Base-by-base conservation (phyloP, 2,888 invertebrate species). In the Coecobrya sp. region DNA sequence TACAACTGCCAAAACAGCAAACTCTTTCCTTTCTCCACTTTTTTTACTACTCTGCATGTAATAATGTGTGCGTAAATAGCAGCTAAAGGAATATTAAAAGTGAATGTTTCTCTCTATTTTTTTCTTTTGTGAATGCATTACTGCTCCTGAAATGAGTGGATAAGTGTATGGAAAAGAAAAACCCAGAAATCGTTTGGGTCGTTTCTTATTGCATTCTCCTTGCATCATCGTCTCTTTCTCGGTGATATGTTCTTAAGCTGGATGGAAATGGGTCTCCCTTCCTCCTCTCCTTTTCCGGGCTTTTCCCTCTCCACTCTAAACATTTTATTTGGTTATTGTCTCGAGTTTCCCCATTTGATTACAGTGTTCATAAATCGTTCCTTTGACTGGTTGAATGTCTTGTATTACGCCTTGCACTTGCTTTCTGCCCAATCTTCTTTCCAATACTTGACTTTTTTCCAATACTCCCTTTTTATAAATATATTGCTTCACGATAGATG, bases 1-100 rank as follows among this genome's bases (percentile, higher is more conserved):
- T 89, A 89, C 88, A 91, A 91, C 91, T 91, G 91, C 91, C 91
- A 91, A 91, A 86, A 90, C 89, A 90, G 65, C 49, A 90, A 70
- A 90, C 89, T 70, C 36, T 36, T 52, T 27, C 45, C 3, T 42
- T 68, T 84, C 19, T 45, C 70, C 70, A n/a, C n/a, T 70, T 13
- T 68, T 70, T 68, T 52, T 52, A 70, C n/a, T 45, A 52, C n/a
- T 55, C 52, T 27, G 86, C 68, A 49, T 42, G 30, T 55, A 81
- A 73, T 45, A 76, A 59, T 79, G 62, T 30, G 16, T 42, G 73
- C 42, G 68, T 45, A 79, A 91, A 81, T 52, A 45, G 81, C 27
- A 81, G 30, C 81, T 65, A 82, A 59, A 91, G 52, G 86, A 79
- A 91, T 86, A 86, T 90, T 90, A 89, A 90, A 85, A 90, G 36